Evolutionary conservation across 1,140 invertebrate species (phyloP), one percentile per base, ranked within the genome.

Genomic region (Zophobas atratus): DNA sequence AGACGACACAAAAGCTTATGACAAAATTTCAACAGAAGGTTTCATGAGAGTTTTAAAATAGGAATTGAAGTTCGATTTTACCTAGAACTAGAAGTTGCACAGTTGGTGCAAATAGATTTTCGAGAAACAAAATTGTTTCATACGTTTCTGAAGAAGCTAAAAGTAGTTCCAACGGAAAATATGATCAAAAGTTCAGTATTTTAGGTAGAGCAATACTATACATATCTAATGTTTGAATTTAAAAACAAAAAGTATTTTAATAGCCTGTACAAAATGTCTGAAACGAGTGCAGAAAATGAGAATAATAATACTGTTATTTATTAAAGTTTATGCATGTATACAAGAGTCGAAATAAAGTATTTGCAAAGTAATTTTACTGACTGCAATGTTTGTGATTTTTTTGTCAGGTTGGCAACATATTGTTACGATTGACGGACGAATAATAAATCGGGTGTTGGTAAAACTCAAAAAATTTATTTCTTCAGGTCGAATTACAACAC

Each of bases 181-280:
- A 6, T 20, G n/a, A 35, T 1, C 20, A 34, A 41, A 67, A 67
- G 39, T 67, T 57, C 60, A 67, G 60, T 67, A 67, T 67, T 67
- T 43, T 63, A 53, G 8, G 67, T 72, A 72, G 20, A 20, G 39
- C 55, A 75, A 72, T 49, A 56, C 56, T 20, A 77, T 73, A 63
- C 67, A 75, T 53, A 49, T 56, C 72, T 56, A 1, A 76, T 46
- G 56, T 57, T 78, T 48, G 73, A 72, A 39, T 72, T 79, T 57
- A 51, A 60, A 76, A 79, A 73, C 67, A 63, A 78, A 78, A 72
- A 57, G 60, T 74, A 67, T 79, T 56, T 76, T 70, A 60, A 72
- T 79, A 70, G 60, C 70, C 34, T 38, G 34, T 76, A 76, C 70
- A 76, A 70, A 53, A 71, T 79, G 60, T 70, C 57, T 51, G 73